phyloP scores from a whole-genome alignment of 2,888 invertebrate genomes.

The Ormyrus rosae region DNA sequence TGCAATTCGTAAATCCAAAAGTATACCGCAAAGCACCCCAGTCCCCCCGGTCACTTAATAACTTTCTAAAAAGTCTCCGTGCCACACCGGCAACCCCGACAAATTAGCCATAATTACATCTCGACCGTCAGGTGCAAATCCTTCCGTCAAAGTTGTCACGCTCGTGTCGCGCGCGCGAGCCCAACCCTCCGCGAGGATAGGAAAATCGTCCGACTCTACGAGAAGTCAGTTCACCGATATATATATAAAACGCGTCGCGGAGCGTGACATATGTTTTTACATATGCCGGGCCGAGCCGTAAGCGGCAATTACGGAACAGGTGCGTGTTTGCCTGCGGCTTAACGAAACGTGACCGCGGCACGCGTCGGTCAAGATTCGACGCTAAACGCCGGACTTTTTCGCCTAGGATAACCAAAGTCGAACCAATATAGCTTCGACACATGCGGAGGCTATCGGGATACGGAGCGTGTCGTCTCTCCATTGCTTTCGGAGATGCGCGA shows the following conservation, averaged over 20 bases:
- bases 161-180: too few relatives aligned
- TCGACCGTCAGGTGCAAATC: background rate
- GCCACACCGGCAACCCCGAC: background rate
- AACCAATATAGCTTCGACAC: too few relatives aligned
- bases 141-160: background rate
- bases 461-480: too few relatives aligned
- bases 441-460: too few relatives aligned
- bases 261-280: constrained; percentile 53
- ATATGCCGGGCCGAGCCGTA: constrained; percentile 29
- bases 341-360: background rate
- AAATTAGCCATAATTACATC: background rate
- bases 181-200: background rate
- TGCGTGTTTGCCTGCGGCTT: background rate
- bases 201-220: background rate
- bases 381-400: background rate
- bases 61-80: too few relatives aligned
- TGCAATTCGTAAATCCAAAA: too few relatives aligned
- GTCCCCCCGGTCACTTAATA: too few relatives aligned
- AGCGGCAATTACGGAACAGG: constrained; percentile 36
- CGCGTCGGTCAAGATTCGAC: background rate
- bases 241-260: background rate
- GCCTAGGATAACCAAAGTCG: too few relatives aligned
- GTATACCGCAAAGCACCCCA: too few relatives aligned
- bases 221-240: too few relatives aligned
- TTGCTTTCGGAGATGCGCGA: too few relatives aligned